Evolutionary conservation across 1,140 invertebrate species (phyloP).

Genomic region (Euschistus heros): DNA sequence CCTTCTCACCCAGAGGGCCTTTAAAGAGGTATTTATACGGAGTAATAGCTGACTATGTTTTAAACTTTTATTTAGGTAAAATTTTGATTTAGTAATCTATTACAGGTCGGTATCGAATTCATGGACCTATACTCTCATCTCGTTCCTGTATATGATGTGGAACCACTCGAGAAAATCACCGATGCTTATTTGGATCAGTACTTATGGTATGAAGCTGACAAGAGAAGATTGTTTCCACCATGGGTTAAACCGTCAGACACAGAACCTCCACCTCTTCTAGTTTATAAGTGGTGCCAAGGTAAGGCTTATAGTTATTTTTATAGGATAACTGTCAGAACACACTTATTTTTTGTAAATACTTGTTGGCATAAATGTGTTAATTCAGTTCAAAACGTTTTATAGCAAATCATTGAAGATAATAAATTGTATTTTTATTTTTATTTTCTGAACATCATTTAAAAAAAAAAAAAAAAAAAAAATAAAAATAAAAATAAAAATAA

Average conservation of each 20-base stretch:
- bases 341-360: too few relatives aligned
- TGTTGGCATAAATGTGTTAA: too few relatives aligned
- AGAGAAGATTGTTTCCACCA: slow-evolving; percentile 88
- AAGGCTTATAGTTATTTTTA: slow-evolving; percentile 24
- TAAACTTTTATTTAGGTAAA: too few relatives aligned
- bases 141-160: slow-evolving; percentile 98
- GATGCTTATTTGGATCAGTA: slow-evolving; percentile 99
- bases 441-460: too few relatives aligned
- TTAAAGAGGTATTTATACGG: slow-evolving; percentile 71
- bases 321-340: too few relatives aligned
- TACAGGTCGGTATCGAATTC: slow-evolving; percentile 92
- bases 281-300: slow-evolving; percentile 99
- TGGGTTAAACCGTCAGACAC: slow-evolving; percentile 99
- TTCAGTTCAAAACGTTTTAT: too few relatives aligned
- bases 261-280: slow-evolving; percentile 92
- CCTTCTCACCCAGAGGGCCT: slow-evolving; percentile 92
- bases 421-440: too few relatives aligned
- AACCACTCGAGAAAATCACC: slow-evolving; percentile 97
- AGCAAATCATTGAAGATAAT: too few relatives aligned
- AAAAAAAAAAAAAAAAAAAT: too few relatives aligned
- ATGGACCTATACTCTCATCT: slow-evolving; percentile 99
- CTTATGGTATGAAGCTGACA: slow-evolving; percentile 99
- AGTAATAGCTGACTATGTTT: not conserved
- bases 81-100: slow-evolving; percentile 11
- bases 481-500: too few relatives aligned